A percentile compares a stretch with the other conserved stretches of the same genome.
These are phyloP conservation scores for Heliconius nattereri DNA, from an alignment of 1,140 invertebrate species.

Conservation along the genomic window DNA sequence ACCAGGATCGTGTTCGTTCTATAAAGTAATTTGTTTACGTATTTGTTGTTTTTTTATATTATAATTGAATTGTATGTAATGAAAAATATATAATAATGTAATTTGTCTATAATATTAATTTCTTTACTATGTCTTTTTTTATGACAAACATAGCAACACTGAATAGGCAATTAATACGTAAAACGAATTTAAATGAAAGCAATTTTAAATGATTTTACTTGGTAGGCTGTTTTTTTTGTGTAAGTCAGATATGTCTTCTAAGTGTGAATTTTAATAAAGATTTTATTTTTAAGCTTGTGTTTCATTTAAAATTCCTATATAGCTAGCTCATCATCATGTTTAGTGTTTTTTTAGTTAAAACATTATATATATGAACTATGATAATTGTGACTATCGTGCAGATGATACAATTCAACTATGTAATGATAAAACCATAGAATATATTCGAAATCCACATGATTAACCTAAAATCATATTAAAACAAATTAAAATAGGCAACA, in stretches of 20 bases:
- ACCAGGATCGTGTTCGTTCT: constrained; percentile 30
- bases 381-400: too few species aligned
- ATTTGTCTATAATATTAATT: background rate
- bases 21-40: constrained; percentile 26
- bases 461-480: too few species aligned
- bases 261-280: constrained; percentile 77
- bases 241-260: constrained; percentile 66
- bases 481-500: background rate
- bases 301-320: constrained; percentile 17
- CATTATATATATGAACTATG: background rate
- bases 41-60: constrained; percentile 16
- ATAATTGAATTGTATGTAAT: background rate
- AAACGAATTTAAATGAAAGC: constrained; percentile 32
- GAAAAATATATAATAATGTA: background rate
- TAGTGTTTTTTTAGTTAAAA: background rate
- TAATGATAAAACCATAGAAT: too few species aligned
- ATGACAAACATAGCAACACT: constrained; percentile 11
- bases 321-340: background rate
- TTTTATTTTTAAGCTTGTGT: constrained; percentile 66
- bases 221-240: constrained; percentile 62
- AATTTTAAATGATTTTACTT: constrained; percentile 60
- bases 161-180: constrained; percentile 18
- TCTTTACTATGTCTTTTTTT: background rate
- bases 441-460: too few species aligned
- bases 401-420: too few species aligned